Evolutionary conservation across 2,797 vertebrate species (phyloP).

Genomic region (Knipowitschia caucasica): DNA sequence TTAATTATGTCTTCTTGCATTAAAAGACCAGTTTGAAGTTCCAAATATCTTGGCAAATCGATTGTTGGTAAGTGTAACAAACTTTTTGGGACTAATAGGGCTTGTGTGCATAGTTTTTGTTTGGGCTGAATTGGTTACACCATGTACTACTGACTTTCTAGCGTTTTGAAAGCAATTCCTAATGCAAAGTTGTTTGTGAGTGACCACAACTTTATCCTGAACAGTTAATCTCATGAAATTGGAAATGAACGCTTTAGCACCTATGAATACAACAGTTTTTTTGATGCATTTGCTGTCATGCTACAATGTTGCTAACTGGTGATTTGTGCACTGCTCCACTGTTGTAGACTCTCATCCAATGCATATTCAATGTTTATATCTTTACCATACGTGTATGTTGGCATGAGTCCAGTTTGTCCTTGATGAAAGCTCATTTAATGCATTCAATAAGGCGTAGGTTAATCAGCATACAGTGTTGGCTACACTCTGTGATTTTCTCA

Average conservation of each 20-base stretch:
- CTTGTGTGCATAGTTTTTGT: neutral
- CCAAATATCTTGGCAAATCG: constrained; percentile 12
- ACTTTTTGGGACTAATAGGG: constrained; percentile 19
- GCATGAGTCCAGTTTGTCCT: neutral
- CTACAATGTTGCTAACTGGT: no score
- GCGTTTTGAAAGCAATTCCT: no score
- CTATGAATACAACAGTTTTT: no score
- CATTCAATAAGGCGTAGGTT: neutral
- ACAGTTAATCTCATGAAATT: no score
- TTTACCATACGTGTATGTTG: no score
- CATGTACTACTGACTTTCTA: neutral
- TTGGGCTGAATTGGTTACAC: neutral
- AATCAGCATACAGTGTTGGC: constrained; percentile 9
- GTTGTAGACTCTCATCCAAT: no score
- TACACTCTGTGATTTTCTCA: neutral
- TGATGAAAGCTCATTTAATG: constrained; percentile 13
- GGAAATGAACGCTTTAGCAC: no score
- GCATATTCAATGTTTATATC: no score
- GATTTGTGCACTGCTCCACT: no score
- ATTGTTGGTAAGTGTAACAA: constrained; percentile 51
- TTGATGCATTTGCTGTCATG: no score
- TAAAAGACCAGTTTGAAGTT: constrained; percentile 14
- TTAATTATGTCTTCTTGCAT: constrained; percentile 3
- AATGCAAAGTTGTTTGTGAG: no score
- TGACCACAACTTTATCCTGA: no score